Conservation (phyloP, 2,888 invertebrate species). For the Acronicta aceris region DNA sequence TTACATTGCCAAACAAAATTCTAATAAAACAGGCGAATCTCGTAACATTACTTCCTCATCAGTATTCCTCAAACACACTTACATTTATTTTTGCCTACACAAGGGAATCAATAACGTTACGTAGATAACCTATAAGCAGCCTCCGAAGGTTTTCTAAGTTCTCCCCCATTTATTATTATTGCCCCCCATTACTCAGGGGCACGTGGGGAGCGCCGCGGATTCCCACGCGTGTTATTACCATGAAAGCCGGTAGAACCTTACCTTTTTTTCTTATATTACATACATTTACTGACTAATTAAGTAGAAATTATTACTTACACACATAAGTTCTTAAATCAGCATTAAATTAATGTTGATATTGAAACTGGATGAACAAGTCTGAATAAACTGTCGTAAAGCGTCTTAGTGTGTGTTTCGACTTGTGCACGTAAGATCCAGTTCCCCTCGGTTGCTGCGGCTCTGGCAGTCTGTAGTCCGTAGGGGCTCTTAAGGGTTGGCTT, state of each 20-base stretch:
- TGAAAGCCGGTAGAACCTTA: slow-evolving; percentile 60
- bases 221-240: slow-evolving; percentile 67
- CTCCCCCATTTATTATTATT: slow-evolving; percentile 68
- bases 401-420: no score
- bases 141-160: slow-evolving; percentile 49
- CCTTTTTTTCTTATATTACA: slow-evolving; percentile 56
- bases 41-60: slow-evolving; percentile 37
- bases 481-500: no score
- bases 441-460: no score
- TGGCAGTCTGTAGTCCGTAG: no score
- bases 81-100: slow-evolving; percentile 53
- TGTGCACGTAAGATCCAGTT: no score
- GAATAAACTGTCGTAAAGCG: no score
- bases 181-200: slow-evolving; percentile 64
- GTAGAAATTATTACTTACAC: slow-evolving; percentile 9
- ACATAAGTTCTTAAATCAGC: not conserved
- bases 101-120: slow-evolving; percentile 56
- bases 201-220: slow-evolving; percentile 54
- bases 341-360: no score
- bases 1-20: not conserved
- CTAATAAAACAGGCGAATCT: slow-evolving; percentile 11
- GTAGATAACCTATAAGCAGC: slow-evolving; percentile 61
- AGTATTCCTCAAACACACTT: slow-evolving; percentile 42
- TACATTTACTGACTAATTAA: slow-evolving; percentile 40
- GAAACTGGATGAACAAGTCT: no score